A percentile compares a stretch with the other conserved stretches of the same genome.
Evolutionary conservation across 1,140 invertebrate species (phyloP).

Genomic region (Caenorhabditis latens): DNA sequence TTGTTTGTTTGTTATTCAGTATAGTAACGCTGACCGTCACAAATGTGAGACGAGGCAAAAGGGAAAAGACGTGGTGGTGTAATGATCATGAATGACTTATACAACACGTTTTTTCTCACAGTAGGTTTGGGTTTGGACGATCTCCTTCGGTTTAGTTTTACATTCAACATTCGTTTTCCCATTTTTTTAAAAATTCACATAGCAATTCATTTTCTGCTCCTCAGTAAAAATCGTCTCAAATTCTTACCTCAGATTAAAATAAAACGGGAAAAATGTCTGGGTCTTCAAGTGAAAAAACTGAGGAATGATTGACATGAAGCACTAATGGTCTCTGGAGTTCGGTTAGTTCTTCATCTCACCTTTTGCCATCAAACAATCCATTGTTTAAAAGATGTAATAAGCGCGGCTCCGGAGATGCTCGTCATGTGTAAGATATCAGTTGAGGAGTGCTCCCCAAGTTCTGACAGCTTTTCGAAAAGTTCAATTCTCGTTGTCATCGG

Average conservation of each 20-base stretch:
- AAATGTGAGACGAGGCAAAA: conserved; percentile 10
- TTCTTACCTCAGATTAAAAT: no score
- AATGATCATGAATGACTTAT: conserved; percentile 46
- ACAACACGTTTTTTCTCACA: not conserved
- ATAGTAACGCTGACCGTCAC: not conserved
- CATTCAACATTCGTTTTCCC: no score
- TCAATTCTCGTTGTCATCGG: not conserved
- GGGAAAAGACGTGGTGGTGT: not conserved
- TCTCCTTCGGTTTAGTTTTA: not conserved
- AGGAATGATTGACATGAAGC: not conserved
- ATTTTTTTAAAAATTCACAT: no score
- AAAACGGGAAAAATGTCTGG: no score
- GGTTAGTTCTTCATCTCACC: conserved; percentile 22
- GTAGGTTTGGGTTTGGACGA: not conserved
- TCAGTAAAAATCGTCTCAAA: no score
- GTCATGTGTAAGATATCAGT: conserved; percentile 49
- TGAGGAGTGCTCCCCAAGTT: conserved; percentile 13
- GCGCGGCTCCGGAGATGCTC: not conserved
- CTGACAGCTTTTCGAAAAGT: conserved; percentile 46
- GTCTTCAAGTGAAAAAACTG: not conserved
- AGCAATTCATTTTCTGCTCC: no score
- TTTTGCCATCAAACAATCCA: conserved; percentile 56
- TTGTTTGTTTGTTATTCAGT: conserved; percentile 22
- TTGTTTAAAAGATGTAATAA: conserved; percentile 57
- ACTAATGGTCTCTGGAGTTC: conserved; percentile 2